These are phyloP conservation scores for Drosophila bocki DNA, from an alignment of 1,140 invertebrate species.

Conservation along the genomic window DNA sequence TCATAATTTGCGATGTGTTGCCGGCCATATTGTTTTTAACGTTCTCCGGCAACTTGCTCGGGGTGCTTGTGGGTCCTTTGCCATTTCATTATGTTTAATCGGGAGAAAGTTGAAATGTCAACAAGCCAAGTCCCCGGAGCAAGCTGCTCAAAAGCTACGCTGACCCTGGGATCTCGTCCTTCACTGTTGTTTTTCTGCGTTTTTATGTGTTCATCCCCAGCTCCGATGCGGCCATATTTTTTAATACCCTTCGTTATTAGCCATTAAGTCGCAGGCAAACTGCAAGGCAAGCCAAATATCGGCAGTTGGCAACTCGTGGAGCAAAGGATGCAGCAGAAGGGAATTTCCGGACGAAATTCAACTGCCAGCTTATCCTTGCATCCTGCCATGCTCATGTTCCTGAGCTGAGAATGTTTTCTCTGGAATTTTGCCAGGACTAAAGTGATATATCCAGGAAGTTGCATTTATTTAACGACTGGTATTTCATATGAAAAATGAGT, in stretches of 20 bases:
- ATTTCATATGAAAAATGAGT: neutral
- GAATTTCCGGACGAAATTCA: neutral
- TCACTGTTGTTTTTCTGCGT: slow-evolving; percentile 11
- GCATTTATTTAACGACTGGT: neutral
- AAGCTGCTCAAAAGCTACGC: neutral
- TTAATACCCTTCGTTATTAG: slow-evolving; percentile 67
- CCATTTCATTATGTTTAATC: slow-evolving; percentile 31
- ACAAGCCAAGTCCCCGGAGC: slow-evolving; percentile 19
- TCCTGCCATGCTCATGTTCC: neutral
- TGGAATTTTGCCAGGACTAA: neutral
- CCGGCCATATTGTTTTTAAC: slow-evolving; percentile 34
- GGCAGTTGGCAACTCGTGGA: slow-evolving; percentile 7
- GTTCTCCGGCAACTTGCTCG: neutral
- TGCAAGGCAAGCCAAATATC: slow-evolving; percentile 50
- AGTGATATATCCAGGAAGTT: neutral
- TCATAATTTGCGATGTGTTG: slow-evolving; percentile 27
- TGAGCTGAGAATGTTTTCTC: neutral
- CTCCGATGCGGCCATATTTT: slow-evolving; percentile 43
- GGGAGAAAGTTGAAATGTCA: slow-evolving; percentile 36
- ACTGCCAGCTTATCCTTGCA: neutral
- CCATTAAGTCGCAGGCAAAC: slow-evolving; percentile 62
- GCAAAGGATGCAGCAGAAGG: neutral
- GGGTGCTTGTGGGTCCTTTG: slow-evolving; percentile 1
- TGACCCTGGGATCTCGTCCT: slow-evolving; percentile 4
- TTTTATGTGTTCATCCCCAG: slow-evolving; percentile 11